Evolutionary conservation across 35 echinoderm and acorn worm genomes (phyloP).

Genomic region (Amphiura filiformis): DNA sequence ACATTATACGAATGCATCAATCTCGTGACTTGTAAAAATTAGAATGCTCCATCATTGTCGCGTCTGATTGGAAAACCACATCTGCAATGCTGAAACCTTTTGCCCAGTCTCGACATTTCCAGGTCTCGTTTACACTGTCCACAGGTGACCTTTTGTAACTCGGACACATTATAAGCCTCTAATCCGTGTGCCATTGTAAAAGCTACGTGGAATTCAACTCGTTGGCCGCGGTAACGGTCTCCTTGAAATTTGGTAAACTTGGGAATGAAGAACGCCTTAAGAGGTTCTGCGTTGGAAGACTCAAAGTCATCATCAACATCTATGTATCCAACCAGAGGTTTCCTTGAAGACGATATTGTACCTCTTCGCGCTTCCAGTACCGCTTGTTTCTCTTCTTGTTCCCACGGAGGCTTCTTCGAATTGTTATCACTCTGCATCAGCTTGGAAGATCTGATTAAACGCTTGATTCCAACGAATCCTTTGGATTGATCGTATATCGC

Average conservation of each 20-base stretch:
- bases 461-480: background rate
- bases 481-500: background rate
- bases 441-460: background rate
- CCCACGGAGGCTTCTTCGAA: background rate
- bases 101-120: background rate
- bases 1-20: too few species aligned
- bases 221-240: background rate
- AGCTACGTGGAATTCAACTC: background rate
- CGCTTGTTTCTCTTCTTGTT: background rate
- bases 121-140: background rate
- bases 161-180: background rate
- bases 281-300: background rate
- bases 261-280: background rate
- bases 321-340: background rate
- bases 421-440: background rate
- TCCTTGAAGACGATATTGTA: background rate
- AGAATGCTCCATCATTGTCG: background rate
- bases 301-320: background rate
- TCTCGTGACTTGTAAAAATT: too few species aligned
- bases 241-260: background rate
- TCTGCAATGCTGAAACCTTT: background rate
- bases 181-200: conserved; percentile 2
- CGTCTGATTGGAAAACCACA: background rate
- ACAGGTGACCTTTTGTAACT: background rate
- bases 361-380: background rate